These are phyloP conservation scores for Halcyon smyrnensis DNA, from an alignment of 2,797 vertebrate genomes.

Conservation along the genomic window DNA sequence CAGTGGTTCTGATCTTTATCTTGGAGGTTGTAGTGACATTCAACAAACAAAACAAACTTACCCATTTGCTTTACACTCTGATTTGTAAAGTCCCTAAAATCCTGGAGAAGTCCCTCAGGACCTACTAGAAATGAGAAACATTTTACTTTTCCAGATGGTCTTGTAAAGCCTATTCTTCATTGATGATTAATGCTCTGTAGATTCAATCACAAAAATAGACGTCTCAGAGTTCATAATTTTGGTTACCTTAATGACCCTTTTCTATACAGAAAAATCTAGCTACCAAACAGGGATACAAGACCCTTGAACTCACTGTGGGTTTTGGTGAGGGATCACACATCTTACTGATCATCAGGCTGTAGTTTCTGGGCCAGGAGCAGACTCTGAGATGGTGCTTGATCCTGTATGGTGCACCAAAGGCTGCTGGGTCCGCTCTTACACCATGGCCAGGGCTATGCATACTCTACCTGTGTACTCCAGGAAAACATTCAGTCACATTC, in stretches of 20 bases:
- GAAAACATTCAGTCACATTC: neutral
- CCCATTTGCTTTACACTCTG: neutral
- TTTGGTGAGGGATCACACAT: rapidly evolving
- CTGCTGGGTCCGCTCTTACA: neutral
- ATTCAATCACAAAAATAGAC: neutral
- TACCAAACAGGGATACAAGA: neutral
- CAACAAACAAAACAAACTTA: neutral
- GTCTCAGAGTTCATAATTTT: neutral
- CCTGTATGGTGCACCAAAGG: rapidly evolving
- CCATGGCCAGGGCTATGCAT: rapidly evolving
- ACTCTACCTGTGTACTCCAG: no score
- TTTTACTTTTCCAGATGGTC: neutral
- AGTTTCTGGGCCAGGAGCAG: neutral
- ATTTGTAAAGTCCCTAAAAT: neutral
- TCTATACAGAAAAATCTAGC: neutral
- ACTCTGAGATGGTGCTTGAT: neutral
- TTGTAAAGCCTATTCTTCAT: neutral
- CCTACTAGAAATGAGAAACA: neutral
- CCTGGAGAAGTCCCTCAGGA: neutral
- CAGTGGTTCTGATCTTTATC: neutral
- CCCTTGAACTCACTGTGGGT: rapidly evolving
- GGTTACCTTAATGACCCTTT: rapidly evolving
- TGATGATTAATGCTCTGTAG: neutral
- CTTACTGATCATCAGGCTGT: neutral
- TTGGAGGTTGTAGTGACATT: neutral